A percentile compares a stretch with the other conserved stretches of the same genome.
Evolutionary conservation across 2,113 vertebrate species (phyloP).

Genomic region (Mionectes macconnelli): DNA sequence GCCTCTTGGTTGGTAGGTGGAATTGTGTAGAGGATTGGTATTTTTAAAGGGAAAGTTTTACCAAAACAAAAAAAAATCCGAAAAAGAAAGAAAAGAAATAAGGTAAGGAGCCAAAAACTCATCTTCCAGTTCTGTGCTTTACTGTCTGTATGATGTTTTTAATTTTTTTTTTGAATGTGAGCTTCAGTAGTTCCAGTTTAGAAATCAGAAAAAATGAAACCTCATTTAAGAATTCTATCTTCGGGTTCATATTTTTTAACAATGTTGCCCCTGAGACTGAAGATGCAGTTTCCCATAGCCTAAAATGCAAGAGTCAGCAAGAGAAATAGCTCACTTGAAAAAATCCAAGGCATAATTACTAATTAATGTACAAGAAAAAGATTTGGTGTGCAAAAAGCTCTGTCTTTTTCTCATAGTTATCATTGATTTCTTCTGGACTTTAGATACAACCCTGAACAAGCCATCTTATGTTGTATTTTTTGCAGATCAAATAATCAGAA

Average conservation of each 20-base stretch:
- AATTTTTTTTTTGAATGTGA: neutral
- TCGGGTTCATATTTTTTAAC: neutral
- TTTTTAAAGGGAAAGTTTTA: neutral
- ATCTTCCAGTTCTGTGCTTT: neutral
- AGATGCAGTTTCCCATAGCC: neutral
- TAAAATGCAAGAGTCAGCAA: slow-evolving; percentile 44
- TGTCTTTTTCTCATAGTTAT: neutral
- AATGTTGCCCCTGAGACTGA: neutral
- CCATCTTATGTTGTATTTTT: neutral
- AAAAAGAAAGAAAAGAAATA: neutral
- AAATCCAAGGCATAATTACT: neutral
- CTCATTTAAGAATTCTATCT: neutral
- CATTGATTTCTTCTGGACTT: neutral
- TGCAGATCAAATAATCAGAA: neutral
- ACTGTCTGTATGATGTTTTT: neutral
- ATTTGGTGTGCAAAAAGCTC: neutral
- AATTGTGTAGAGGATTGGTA: neutral
- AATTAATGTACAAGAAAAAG: slow-evolving; percentile 26
- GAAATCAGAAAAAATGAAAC: neutral
- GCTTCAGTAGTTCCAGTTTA: neutral
- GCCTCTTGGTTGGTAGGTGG: neutral
- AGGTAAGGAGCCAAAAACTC: neutral
- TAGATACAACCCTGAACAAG: neutral
- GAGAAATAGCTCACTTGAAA: slow-evolving; percentile 30
- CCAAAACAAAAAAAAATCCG: neutral